These are phyloP conservation scores for Fistularia commersonii DNA, from an alignment of 2,797 vertebrate genomes.

Conservation along the genomic window DNA sequence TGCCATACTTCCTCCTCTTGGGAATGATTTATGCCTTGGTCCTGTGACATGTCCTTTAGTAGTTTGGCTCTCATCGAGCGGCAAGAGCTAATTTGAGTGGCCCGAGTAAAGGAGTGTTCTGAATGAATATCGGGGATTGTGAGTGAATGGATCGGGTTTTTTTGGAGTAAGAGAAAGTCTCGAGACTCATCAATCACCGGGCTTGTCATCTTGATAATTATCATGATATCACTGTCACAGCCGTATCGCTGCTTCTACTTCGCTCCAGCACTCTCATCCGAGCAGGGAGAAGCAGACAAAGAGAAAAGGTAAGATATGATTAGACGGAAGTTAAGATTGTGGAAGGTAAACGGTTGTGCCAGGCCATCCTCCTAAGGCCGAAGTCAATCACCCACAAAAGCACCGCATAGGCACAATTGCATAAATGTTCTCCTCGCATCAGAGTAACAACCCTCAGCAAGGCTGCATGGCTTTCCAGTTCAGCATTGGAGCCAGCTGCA, in stretches of 20 bases:
- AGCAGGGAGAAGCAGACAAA: conserved; percentile 10
- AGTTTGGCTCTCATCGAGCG: conserved; percentile 34
- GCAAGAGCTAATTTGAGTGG: conserved; percentile 68
- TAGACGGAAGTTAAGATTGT: conserved; percentile 12
- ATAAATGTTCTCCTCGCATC: conserved; percentile 59
- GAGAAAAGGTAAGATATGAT: conserved; percentile 12
- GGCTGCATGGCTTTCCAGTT: conserved; percentile 29
- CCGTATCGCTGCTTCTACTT: conserved; percentile 1
- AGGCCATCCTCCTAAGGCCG: conserved; percentile 52
- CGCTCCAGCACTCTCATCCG: background rate
- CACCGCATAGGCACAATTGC: conserved; percentile 51
- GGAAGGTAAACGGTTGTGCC: conserved; percentile 55
- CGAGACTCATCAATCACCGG: conserved; percentile 40
- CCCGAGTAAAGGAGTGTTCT: conserved; percentile 16
- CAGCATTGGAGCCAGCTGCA: conserved; percentile 44
- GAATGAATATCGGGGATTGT: conserved; percentile 64
- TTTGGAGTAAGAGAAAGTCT: conserved; percentile 65
- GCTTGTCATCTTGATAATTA: conserved; percentile 22
- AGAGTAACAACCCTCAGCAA: conserved; percentile 51
- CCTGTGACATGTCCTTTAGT: conserved; percentile 31
- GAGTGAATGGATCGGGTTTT: conserved; percentile 77
- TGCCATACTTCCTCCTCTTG: conserved; percentile 49
- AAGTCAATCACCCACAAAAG: conserved; percentile 54
- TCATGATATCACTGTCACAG: conserved; percentile 3
- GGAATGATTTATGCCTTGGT: conserved; percentile 63